Evolutionary conservation across 2,797 vertebrate species (phyloP), one percentile per base, ranked within the genome.

Genomic region (Sebastes vulpes): DNA sequence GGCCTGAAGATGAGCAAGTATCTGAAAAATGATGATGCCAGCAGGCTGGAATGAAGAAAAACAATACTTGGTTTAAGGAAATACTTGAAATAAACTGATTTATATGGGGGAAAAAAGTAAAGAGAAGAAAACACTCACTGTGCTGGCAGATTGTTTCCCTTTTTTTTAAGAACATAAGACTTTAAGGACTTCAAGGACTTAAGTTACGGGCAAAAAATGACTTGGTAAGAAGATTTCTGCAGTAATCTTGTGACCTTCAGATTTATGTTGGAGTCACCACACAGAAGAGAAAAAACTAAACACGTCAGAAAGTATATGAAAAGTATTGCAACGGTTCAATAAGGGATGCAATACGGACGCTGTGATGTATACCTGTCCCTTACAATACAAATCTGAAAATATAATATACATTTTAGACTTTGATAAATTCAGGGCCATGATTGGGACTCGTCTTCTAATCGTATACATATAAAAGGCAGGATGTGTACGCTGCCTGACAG

Each of bases 91-190:
- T 2, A 0, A 46, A 10, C 6, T 63, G 21, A 61, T 63, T 42
- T 48, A 21, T 10, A 23, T 5, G 18, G 28, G 7, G 53, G 16
- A 2, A 1, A 14, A 42, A 67, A 32, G 16, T n/a, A 20, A 65
- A 20, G 10, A 20, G 25, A 31, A 9, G 7, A 54, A 20, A 11
- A 67, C 16, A 7, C 28, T 50, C 46, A 31, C 2, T 50, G 18
- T 18, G 0, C 8, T n/a, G 0, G 10, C 4, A 46, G 14, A 63
- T 9, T 16, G 8, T 6, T 50, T 52, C 11, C 1, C 23, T 26
- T 9, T 46, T 46, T 6, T 32, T 53, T 1, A n/a, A 57, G 32
- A 20, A 56, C 52, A n/a, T 12, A 64, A 46, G 60, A 50, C 6
- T 42, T 63, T 23, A 23, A 67, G 8, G 12, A 16, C 29, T 63